Conservation (phyloP, 1,140 invertebrate genomes). For the Orussus abietinus region DNA sequence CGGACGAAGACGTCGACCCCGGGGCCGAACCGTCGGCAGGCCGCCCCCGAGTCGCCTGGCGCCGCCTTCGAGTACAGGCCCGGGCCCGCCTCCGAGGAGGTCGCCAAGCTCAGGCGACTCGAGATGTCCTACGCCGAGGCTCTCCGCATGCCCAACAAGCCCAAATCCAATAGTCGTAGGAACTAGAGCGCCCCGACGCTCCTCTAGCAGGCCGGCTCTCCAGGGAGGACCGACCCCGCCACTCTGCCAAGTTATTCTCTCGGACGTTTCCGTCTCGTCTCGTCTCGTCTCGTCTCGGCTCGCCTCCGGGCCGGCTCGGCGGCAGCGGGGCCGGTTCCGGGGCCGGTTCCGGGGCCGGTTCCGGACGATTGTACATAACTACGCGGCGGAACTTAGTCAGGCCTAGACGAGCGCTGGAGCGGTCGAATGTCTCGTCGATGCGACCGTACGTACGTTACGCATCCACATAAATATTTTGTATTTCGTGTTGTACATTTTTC, state of each 20-base stretch:
- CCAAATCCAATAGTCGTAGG: conserved; percentile 36
- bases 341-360: too few species aligned
- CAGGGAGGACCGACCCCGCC: too few species aligned
- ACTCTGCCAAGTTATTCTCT: not conserved
- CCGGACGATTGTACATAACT: too few species aligned
- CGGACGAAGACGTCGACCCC: conserved; percentile 56
- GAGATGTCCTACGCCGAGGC: conserved; percentile 82
- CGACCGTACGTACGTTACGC: too few species aligned
- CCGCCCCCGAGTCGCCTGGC: conserved; percentile 21
- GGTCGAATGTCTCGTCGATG: too few species aligned
- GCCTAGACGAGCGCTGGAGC: too few species aligned
- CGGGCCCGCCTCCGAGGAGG: conserved; percentile 73
- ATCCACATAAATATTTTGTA: too few species aligned
- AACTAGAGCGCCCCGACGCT: conserved; percentile 19
- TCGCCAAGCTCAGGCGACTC: conserved; percentile 72
- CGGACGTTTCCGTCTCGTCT: not conserved
- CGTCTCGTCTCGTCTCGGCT: not conserved
- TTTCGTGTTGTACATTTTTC: too few species aligned
- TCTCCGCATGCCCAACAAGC: conserved; percentile 64
- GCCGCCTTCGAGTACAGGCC: conserved; percentile 51
- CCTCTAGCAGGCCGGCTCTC: too few species aligned
- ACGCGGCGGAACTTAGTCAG: too few species aligned
- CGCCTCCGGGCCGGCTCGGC: not conserved
- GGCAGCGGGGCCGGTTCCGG: too few species aligned
- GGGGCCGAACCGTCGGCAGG: conserved; percentile 35